Conservation (phyloP, 2,113 vertebrate species). For the Neoarius graeffei region DNA sequence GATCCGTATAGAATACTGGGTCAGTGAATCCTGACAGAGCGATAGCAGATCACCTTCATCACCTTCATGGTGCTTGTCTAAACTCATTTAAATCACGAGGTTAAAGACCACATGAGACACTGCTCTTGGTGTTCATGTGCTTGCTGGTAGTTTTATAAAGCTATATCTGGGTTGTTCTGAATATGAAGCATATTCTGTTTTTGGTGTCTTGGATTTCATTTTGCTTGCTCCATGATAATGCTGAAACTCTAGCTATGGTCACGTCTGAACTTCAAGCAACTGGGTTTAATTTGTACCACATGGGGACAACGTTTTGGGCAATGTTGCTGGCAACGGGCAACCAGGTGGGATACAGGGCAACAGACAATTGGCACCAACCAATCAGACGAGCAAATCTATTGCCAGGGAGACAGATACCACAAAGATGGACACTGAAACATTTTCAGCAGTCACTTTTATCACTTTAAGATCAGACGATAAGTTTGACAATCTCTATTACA, state of each 20-base stretch:
- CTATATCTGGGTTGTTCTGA: neutral
- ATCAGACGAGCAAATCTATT: too few species aligned
- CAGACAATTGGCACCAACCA: too few species aligned
- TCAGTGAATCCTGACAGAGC: constrained; percentile 7
- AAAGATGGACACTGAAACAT: too few species aligned
- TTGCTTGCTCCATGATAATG: neutral
- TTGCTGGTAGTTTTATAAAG: neutral
- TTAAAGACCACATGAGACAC: neutral
- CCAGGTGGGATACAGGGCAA: too few species aligned
- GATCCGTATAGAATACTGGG: constrained; percentile 19
- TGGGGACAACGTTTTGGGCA: too few species aligned
- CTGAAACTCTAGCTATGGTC: neutral
- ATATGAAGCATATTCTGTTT: neutral
- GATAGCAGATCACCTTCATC: neutral
- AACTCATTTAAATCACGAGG: neutral
- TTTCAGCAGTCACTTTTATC: too few species aligned
- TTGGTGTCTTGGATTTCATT: neutral
- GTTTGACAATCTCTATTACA: too few species aligned
- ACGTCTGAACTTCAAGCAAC: neutral
- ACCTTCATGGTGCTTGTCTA: neutral
- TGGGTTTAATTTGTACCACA: neutral
- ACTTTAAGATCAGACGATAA: too few species aligned
- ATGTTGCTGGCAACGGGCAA: too few species aligned
- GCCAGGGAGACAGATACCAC: too few species aligned
- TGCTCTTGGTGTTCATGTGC: neutral